These are phyloP conservation scores for Ommatoiulus sabulosus DNA, from an alignment of 2,888 invertebrate genomes.

Conservation along the genomic window DNA sequence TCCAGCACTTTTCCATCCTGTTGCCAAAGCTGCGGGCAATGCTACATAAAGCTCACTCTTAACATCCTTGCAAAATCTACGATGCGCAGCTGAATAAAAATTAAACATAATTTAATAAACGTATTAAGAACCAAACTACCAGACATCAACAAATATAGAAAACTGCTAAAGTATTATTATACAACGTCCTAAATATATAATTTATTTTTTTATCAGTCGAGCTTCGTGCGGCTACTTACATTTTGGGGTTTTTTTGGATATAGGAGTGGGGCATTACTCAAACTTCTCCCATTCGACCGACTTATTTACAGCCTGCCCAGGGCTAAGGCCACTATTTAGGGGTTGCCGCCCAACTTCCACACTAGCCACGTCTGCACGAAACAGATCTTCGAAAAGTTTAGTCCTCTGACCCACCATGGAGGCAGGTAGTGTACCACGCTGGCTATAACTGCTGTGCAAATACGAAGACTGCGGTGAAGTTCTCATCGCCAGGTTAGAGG, in stretches of 20 bases:
- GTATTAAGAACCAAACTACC: neutral
- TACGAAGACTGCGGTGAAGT: conserved; percentile 4
- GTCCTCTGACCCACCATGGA: conserved; percentile 31
- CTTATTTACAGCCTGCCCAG: neutral
- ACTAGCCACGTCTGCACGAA: neutral
- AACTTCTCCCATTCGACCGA: neutral
- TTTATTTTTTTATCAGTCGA: neutral
- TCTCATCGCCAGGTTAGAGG: neutral
- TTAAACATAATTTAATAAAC: neutral
- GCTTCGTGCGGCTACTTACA: neutral
- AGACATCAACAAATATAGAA: neutral
- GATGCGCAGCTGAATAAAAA: neutral
- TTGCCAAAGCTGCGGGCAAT: too few species aligned
- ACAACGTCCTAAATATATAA: neutral
- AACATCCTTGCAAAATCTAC: too few species aligned
- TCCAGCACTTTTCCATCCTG: too few species aligned
- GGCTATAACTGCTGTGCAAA: conserved; percentile 42
- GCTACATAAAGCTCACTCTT: too few species aligned
- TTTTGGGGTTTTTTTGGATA: neutral
- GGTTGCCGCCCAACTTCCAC: neutral
- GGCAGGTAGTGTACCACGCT: neutral
- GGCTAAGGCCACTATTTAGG: neutral
- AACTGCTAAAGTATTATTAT: neutral
- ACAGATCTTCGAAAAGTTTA: conserved; percentile 47
- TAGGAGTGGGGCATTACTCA: neutral